Evolutionary conservation across 2,888 invertebrate species (phyloP), one percentile per base, ranked within the genome.

Genomic region (Lucinisca nassula): DNA sequence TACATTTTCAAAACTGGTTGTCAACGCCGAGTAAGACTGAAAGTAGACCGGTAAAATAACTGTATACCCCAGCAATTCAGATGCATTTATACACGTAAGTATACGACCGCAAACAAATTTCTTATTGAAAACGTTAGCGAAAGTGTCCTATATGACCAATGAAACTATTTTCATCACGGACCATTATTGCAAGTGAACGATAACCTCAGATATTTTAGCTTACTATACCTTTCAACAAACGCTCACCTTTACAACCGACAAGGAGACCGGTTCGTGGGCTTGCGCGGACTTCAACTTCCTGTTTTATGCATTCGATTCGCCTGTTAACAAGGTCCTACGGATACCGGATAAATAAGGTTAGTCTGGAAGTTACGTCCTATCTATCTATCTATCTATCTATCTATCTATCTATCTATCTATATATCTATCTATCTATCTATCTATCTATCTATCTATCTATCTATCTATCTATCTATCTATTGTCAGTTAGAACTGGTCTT

Each of bases 1-100:
- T 93, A 94, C 95, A 95, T 95, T 77, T 87, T 95, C 85, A 32
- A 49, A 35, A 77, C n/a, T 78, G 45, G 21, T 17, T 35, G 1
- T 32, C n/a, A 49, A 45, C 75, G 40, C 27, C 17, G 75, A 32
- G 49, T 21, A 24, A 14, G 14, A 75, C 51, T 51, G 45, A 51
- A 49, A 74, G 86, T 83, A 86, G 79, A 82, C 90, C 90, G 90
- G 86, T 82, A 72, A n/a, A n/a, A n/a, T 40, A 40, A 40, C 8
- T 14, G 6, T 40, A 40, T 40, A 40, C 40, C 40, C 40, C n/a
- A n/a, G n/a, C n/a, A n/a, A n/a, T n/a, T n/a, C n/a, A n/a, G n/a
- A n/a, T n/a, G n/a, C n/a, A n/a, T n/a, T n/a, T n/a, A n/a, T n/a
- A n/a, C n/a, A n/a, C n/a, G n/a, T n/a, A n/a, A n/a, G n/a, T n/a